Evolutionary conservation across 2,113 vertebrate species (phyloP).

Genomic region (Xiphophorus couchianus): DNA sequence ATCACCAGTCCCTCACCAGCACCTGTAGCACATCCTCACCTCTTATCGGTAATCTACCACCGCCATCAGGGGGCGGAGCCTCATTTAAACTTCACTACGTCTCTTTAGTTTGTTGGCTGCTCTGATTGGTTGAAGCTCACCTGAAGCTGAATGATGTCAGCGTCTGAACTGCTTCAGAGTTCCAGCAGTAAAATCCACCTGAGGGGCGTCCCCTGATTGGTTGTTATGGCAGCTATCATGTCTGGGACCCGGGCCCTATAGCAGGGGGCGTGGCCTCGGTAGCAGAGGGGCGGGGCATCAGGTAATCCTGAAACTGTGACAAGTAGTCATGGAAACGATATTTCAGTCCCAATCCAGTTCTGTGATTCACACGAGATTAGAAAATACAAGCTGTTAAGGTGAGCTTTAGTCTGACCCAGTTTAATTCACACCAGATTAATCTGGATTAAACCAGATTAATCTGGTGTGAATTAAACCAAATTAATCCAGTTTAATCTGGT

Average conservation of each 20-base stretch:
- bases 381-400: too few species aligned
- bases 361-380: neutral
- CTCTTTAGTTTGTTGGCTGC: neutral
- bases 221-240: slow-evolving; percentile 74
- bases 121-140: slow-evolving; percentile 47
- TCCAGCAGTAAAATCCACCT: slow-evolving; percentile 54
- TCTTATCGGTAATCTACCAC: slow-evolving; percentile 17
- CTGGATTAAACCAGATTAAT: too few species aligned
- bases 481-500: too few species aligned
- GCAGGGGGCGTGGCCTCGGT: neutral
- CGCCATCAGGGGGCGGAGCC: slow-evolving; percentile 10
- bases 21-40: slow-evolving; percentile 42
- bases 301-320: too few species aligned
- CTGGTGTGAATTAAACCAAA: too few species aligned
- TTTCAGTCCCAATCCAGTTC: neutral
- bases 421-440: too few species aligned
- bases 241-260: slow-evolving; percentile 34
- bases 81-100: neutral
- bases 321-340: neutral
- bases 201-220: slow-evolving; percentile 40
- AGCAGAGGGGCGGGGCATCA: neutral
- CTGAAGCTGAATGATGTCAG: slow-evolving; percentile 15
- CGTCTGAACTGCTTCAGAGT: slow-evolving; percentile 3
- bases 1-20: slow-evolving; percentile 60
- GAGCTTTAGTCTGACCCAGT: too few species aligned